Evolutionary conservation across 1,140 invertebrate genomes (phyloP).

Genomic region (Gryon sp.): DNA sequence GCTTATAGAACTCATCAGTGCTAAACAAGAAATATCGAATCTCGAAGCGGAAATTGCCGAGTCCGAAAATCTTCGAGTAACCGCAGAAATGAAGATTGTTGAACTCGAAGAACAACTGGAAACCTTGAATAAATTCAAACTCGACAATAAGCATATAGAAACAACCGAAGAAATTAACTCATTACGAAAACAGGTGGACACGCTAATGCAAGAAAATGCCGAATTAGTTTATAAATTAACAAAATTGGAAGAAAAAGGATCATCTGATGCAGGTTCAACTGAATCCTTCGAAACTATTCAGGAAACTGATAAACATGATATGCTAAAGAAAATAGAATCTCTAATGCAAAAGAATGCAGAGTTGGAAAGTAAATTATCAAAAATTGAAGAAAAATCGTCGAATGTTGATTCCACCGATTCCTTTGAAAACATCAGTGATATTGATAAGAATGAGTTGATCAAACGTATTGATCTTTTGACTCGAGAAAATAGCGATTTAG

Average conservation of each 20-base stretch:
- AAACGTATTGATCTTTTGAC: conserved; percentile 84
- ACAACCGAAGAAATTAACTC: conserved; percentile 3
- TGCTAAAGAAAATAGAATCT: conserved; percentile 84
- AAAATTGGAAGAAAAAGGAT: conserved; percentile 80
- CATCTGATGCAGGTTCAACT: conserved; percentile 70
- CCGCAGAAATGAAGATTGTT: conserved; percentile 86
- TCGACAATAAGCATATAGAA: conserved; percentile 76
- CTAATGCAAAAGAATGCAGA: conserved; percentile 82
- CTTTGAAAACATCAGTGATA: conserved; percentile 68
- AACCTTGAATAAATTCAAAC: conserved; percentile 62
- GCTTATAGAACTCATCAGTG: conserved; percentile 80
- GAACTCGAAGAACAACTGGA: conserved; percentile 86
- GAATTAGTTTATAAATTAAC: conserved; percentile 80
- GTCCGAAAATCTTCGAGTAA: conserved; percentile 82
- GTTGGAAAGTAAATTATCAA: conserved; percentile 64
- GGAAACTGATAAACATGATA: conserved; percentile 80
- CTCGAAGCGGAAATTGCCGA: conserved; percentile 83
- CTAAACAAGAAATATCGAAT: conserved; percentile 81
- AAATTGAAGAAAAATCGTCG: conserved; percentile 65
- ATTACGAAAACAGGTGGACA: conserved; percentile 78
- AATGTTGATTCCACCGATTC: conserved; percentile 70
- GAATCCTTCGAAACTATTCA: conserved; percentile 74
- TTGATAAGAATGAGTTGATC: conserved; percentile 80
- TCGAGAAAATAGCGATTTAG: conserved; percentile 81
- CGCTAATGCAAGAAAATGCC: conserved; percentile 80